Conservation (phyloP, 2,888 invertebrate species). For the Lasioglossum marginatum region DNA sequence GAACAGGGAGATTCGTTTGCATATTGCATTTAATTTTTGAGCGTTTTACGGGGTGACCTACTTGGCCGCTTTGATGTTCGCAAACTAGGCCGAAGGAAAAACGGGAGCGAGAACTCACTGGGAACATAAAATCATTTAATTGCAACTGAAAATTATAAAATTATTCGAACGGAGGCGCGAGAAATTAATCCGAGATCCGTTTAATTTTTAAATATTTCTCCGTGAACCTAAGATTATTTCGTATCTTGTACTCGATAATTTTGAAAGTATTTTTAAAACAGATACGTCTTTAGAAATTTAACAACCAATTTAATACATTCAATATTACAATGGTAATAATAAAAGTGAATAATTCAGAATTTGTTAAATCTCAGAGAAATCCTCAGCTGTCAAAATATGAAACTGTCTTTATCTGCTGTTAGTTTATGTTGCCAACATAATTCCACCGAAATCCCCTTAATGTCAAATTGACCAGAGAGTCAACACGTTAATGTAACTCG, state of each 20-base stretch:
- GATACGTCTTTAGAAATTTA: too few species aligned
- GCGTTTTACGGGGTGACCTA: not conserved
- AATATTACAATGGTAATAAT: not conserved
- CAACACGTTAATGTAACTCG: not conserved
- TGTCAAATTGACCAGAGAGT: not conserved
- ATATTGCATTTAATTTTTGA: conserved; percentile 16
- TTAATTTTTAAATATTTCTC: too few species aligned
- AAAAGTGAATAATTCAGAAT: not conserved
- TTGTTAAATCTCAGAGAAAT: too few species aligned
- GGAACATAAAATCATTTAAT: not conserved
- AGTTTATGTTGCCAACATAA: not conserved
- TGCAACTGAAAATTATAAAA: not conserved
- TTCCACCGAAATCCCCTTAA: not conserved
- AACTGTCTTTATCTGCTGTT: not conserved
- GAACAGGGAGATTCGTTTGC: conserved; percentile 32
- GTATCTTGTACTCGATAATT: too few species aligned
- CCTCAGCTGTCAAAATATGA: not conserved
- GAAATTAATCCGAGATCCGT: not conserved
- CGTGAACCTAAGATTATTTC: too few species aligned
- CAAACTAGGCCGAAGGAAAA: not conserved
- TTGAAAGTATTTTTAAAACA: too few species aligned
- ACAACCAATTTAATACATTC: not conserved
- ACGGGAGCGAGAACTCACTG: not conserved
- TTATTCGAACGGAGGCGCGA: not conserved
- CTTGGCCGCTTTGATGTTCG: not conserved